phyloP scores from a whole-genome alignment of 2,113 vertebrate genomes.

The Myiopsitta monachus region DNA sequence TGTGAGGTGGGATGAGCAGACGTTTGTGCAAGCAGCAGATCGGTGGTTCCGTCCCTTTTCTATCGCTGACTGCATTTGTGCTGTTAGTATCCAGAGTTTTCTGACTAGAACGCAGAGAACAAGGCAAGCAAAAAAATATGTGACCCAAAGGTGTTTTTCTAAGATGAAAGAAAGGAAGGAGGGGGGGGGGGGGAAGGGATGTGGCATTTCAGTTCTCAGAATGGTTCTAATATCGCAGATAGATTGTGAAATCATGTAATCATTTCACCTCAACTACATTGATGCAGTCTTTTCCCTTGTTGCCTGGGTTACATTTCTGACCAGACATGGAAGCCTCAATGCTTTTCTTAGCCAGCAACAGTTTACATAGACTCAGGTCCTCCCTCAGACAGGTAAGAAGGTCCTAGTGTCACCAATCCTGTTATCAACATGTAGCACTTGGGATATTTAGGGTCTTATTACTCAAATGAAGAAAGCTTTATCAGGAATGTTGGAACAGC shows the following conservation, averaged over 20 bases:
- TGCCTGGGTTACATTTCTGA: constrained; percentile 46
- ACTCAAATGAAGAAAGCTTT: neutral
- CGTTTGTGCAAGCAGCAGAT: neutral
- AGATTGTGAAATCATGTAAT: neutral
- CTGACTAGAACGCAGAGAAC: neutral
- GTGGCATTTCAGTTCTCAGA: neutral
- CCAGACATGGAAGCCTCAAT: neutral
- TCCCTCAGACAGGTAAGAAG: neutral
- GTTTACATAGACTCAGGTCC: neutral
- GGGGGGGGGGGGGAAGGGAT: no score
- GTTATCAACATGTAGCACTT: neutral
- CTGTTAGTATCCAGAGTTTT: neutral
- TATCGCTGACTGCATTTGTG: neutral
- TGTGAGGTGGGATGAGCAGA: neutral
- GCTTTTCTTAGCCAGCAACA: neutral
- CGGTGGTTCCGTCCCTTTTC: neutral
- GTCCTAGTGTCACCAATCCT: neutral
- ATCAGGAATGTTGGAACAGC: neutral
- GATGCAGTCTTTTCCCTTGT: constrained; percentile 6
- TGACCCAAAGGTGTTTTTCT: neutral
- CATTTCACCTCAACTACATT: neutral
- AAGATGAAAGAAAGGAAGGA: neutral
- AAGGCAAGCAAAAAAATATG: neutral
- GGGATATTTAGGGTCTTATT: neutral
- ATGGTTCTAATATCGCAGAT: neutral